These are phyloP conservation scores for Timandra comae DNA, from an alignment of 2,888 invertebrate genomes.

Conservation along the genomic window DNA sequence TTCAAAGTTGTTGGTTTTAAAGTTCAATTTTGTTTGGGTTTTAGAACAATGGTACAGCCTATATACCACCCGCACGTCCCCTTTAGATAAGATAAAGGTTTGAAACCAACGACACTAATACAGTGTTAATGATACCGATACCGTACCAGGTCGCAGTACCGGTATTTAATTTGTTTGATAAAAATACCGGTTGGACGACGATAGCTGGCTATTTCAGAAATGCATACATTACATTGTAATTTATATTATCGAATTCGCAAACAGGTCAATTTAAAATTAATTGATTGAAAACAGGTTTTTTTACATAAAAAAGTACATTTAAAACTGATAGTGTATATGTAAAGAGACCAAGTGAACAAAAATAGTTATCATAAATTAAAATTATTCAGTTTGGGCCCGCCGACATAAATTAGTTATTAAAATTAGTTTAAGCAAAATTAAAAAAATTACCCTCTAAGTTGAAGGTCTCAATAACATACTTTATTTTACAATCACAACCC, in stretches of 20 bases:
- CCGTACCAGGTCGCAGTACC: slow-evolving; percentile 39
- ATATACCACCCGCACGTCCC: slow-evolving; percentile 73
- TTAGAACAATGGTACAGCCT: slow-evolving; percentile 52
- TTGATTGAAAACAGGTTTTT: slow-evolving; percentile 10
- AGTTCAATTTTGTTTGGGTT: slow-evolving; percentile 23
- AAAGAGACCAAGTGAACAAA: too few relatives aligned
- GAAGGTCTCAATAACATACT: too few relatives aligned
- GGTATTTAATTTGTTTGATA: slow-evolving; percentile 58
- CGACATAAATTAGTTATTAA: too few relatives aligned
- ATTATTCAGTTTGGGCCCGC: too few relatives aligned
- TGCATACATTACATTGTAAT: slow-evolving; percentile 9
- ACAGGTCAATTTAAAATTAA: slow-evolving; percentile 8
- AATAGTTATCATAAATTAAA: too few relatives aligned
- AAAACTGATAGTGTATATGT: too few relatives aligned
- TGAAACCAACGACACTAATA: slow-evolving; percentile 68
- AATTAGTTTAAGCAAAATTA: too few relatives aligned
- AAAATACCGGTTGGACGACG: slow-evolving; percentile 46
- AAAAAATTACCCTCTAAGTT: too few relatives aligned
- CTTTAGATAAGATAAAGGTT: slow-evolving; percentile 75
- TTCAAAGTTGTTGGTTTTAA: slow-evolving; percentile 3
- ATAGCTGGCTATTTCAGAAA: slow-evolving; percentile 26
- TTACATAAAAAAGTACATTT: too few relatives aligned
- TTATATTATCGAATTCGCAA: slow-evolving; percentile 10
- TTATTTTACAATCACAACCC: too few relatives aligned
- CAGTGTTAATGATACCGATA: slow-evolving; percentile 58